Base-by-base conservation (phyloP, 1,140 invertebrate species). In the Heliconius nattereri region DNA sequence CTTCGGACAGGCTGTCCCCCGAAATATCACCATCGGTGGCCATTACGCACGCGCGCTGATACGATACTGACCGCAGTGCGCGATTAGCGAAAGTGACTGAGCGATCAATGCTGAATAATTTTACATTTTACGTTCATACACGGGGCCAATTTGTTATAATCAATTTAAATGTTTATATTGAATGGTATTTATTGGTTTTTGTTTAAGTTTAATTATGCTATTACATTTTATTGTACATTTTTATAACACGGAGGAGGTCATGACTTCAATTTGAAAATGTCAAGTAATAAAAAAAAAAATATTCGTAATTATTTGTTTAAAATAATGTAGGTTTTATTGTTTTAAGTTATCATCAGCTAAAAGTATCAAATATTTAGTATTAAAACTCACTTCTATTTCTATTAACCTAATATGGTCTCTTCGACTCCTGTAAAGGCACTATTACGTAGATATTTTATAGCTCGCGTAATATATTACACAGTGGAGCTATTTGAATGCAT, bases 81-180 rank as follows among this genome's bases (percentile, higher is more conserved):
- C 76, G 71, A 78, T 81, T 60, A 72, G 85, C 85, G 85, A 85
- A 85, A 85, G 85, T 85, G 71, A 71, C 74, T 49, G 71, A 60
- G 70, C 73, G 76, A 82, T 78, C 52, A 77, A 76, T 80, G 77
- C 40, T 7, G 78, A 75, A 78, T 78, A 80, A 80, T 74, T 78
- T 76, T 82, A 71, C 76, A 78, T 80, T 80, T 66, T 66, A 66
- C 11, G 60, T 29, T 66, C 11, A 66, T 29, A 66, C 13, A 26
- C 60, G 60, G 29, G 60, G 60, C 60, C 60, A 29, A 66, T 66
- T 66, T 16, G 23, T 29, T 66, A 66, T 66, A 66, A 29, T 7
- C 45, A 23, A 73, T 26, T 19, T 73, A 73, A 75, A 75, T 23
- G 54, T 75, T 75, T 75, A 75, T 35, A 54, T 57, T 32, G 54